A percentile compares a stretch with the other conserved stretches of the same genome.
Conservation (phyloP, 1,140 invertebrate genomes). For the Papilio polytes region DNA sequence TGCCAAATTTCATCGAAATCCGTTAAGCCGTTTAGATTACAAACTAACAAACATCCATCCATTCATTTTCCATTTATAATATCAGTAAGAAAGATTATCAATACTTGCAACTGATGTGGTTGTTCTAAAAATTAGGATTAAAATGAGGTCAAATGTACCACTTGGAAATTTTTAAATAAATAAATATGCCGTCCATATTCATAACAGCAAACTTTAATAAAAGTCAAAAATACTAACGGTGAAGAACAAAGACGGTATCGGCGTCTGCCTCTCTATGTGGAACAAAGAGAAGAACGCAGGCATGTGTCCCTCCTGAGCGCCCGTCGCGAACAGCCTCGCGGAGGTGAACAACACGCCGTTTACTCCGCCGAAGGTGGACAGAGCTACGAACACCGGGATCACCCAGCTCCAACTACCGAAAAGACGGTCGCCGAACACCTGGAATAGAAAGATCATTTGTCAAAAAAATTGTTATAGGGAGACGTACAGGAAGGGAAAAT, state of each 20-base stretch:
- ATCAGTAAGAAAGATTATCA: too few relatives aligned
- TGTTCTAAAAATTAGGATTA: too few relatives aligned
- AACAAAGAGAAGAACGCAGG: conserved; percentile 91
- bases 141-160: too few relatives aligned
- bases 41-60: too few relatives aligned
- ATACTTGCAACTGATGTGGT: too few relatives aligned
- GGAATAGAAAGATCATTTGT: conserved; percentile 22
- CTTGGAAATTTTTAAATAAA: too few relatives aligned
- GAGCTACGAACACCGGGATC: conserved; percentile 95
- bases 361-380: conserved; percentile 93
- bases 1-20: too few relatives aligned
- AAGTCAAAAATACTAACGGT: conserved; percentile 84
- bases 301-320: conserved; percentile 93
- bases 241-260: conserved; percentile 92
- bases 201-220: background rate
- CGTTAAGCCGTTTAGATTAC: too few relatives aligned
- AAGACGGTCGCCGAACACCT: conserved; percentile 91
- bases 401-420: conserved; percentile 91
- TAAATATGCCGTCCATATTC: too few relatives aligned
- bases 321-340: conserved; percentile 90
- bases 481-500: too few relatives aligned
- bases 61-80: too few relatives aligned
- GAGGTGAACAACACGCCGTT: conserved; percentile 97
- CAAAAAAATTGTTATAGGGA: background rate
- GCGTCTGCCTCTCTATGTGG: conserved; percentile 90